Evolutionary conservation across 2,113 vertebrate genomes (phyloP).

Genomic region (Pardalotus punctatus): DNA sequence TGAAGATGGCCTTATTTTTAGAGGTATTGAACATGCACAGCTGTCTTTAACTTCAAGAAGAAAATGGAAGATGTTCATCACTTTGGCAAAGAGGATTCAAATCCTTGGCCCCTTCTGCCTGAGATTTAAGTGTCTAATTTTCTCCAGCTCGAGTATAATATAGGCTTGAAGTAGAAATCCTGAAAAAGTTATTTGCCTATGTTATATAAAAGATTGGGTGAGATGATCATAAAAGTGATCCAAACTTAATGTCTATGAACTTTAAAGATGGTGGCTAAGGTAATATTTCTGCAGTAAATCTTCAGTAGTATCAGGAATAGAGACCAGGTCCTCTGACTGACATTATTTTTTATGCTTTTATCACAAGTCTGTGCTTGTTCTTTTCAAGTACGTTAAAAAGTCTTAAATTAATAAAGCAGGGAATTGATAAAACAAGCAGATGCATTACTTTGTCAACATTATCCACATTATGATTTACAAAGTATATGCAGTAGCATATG

Average conservation of each 20-base stretch:
- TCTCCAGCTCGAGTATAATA: constrained; percentile 26
- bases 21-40: not conserved
- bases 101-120: constrained; percentile 13
- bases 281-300: constrained; percentile 26
- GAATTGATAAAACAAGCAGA: not conserved
- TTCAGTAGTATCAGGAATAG: not conserved
- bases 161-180: not conserved
- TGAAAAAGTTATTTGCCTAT: constrained; percentile 38
- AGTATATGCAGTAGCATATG: not conserved
- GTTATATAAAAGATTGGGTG: not conserved
- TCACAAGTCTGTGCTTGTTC: not conserved
- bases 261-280: constrained; percentile 14
- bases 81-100: constrained; percentile 9
- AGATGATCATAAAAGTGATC: constrained; percentile 45
- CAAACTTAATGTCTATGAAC: constrained; percentile 45
- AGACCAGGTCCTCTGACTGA: not conserved
- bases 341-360: not conserved
- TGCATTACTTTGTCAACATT: not conserved
- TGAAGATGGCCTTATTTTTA: not conserved
- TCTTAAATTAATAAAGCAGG: not conserved
- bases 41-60: constrained; percentile 3
- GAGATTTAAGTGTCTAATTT: constrained; percentile 46
- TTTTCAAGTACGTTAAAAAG: not conserved
- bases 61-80: constrained; percentile 34
- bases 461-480: not conserved